Conservation (phyloP, 2,888 invertebrate genomes). For the Mesorhabditis spiculigera region DNA sequence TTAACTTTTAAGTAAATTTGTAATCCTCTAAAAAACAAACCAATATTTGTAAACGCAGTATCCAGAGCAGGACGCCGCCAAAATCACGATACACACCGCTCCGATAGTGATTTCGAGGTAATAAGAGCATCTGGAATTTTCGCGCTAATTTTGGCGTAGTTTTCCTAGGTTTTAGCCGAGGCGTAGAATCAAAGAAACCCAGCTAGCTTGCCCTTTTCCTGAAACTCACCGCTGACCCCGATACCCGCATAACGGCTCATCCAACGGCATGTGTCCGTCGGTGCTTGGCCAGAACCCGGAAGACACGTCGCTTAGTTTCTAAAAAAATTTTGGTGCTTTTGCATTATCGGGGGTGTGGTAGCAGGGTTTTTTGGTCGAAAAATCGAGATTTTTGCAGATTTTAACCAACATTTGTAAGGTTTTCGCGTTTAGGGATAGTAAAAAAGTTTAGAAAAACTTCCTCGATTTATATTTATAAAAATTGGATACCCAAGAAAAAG, state of each 20-base stretch:
- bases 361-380: too few species aligned
- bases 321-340: slow-evolving; percentile 9
- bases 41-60: slow-evolving; percentile 30
- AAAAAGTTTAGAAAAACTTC: too few species aligned
- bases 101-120: slow-evolving; percentile 46
- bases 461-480: too few species aligned
- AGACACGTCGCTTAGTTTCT: slow-evolving; percentile 49
- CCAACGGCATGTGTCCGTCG: slow-evolving; percentile 46
- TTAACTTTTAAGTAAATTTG: too few species aligned
- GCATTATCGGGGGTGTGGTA: too few species aligned
- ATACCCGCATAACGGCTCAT: slow-evolving; percentile 53
- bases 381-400: neutral
- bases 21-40: slow-evolving; percentile 15
- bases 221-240: slow-evolving; percentile 27
- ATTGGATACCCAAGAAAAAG: too few species aligned
- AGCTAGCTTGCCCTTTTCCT: too few species aligned
- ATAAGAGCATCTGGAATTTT: slow-evolving; percentile 41
- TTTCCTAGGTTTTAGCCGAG: too few species aligned
- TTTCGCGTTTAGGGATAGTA: too few species aligned
- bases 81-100: slow-evolving; percentile 24
- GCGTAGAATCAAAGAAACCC: too few species aligned
- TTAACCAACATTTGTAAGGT: too few species aligned
- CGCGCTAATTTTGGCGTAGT: slow-evolving; percentile 14
- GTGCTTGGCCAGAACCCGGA: slow-evolving; percentile 55
- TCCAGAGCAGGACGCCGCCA: slow-evolving; percentile 22